A percentile compares a stretch with the other conserved stretches of the same genome.
Evolutionary conservation across 2,113 vertebrate species (phyloP).

Genomic region (Carassius carassius): DNA sequence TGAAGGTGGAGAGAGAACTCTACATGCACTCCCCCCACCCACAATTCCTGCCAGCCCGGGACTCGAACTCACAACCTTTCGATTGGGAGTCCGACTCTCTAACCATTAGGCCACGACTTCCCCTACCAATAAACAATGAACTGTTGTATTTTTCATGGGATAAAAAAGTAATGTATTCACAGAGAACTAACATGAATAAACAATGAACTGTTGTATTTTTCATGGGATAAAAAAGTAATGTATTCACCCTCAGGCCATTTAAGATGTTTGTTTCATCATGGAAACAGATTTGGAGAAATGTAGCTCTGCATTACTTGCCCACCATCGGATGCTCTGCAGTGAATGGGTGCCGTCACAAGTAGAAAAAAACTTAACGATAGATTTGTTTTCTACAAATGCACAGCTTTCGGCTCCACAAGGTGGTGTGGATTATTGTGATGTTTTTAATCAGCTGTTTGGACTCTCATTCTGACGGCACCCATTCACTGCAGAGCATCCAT

Average conservation of each 20-base stretch:
- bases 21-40: too few species aligned
- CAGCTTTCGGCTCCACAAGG: too few species aligned
- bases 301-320: neutral
- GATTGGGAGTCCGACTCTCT: too few species aligned
- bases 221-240: neutral
- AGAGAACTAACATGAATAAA: too few species aligned
- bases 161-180: too few species aligned
- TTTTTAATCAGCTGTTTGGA: neutral
- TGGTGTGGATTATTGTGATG: neutral
- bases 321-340: neutral
- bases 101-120: too few species aligned
- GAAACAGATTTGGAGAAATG: neutral
- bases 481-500: neutral
- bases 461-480: neutral
- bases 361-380: too few species aligned
- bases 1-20: too few species aligned
- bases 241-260: neutral
- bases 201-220: neutral
- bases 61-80: too few species aligned
- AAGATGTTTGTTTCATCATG: neutral
- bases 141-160: too few species aligned
- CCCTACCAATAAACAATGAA: too few species aligned
- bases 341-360: neutral
- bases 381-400: neutral
- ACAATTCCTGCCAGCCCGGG: too few species aligned